These are phyloP conservation scores for Platichthys flesus DNA, from an alignment of 2,113 vertebrate species.

Conservation along the genomic window DNA sequence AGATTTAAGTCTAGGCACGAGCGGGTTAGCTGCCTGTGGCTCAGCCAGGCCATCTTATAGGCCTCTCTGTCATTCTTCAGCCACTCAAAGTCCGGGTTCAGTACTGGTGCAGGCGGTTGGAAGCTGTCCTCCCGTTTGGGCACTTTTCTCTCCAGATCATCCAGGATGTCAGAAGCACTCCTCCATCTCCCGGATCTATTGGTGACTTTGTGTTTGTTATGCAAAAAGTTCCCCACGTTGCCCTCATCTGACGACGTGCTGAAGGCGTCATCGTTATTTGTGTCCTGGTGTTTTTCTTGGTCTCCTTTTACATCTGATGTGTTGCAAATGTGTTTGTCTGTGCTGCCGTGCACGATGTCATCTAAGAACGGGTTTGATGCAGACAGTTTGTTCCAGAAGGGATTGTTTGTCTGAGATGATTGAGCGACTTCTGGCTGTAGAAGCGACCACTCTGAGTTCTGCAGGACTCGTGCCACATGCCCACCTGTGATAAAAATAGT, in stretches of 20 bases:
- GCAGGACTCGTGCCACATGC: constrained; percentile 16
- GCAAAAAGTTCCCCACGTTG: constrained; percentile 81
- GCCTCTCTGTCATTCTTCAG: constrained; percentile 92
- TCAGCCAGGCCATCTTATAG: constrained; percentile 96
- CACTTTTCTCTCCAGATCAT: constrained; percentile 79
- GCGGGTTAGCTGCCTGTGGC: constrained; percentile 91
- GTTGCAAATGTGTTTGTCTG: constrained; percentile 72
- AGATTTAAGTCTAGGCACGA: constrained; percentile 92
- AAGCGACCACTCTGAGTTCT: constrained; percentile 65
- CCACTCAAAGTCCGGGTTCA: constrained; percentile 86
- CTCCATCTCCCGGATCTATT: constrained; percentile 87
- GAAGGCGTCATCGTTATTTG: constrained; percentile 80
- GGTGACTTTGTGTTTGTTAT: constrained; percentile 71
- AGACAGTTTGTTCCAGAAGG: constrained; percentile 92
- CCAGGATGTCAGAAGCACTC: constrained; percentile 91
- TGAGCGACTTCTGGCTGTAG: constrained; percentile 60
- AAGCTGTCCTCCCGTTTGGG: constrained; percentile 61
- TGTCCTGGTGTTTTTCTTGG: constrained; percentile 74
- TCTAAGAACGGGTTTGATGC: constrained; percentile 94
- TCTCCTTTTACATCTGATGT: constrained; percentile 83
- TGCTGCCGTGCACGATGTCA: constrained; percentile 85
- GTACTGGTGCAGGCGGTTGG: constrained; percentile 69
- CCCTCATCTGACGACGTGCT: constrained; percentile 92
- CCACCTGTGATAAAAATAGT: constrained; percentile 58
- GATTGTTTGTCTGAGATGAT: constrained; percentile 83